Evolutionary conservation across 2,113 vertebrate species (phyloP), one percentile per base, ranked within the genome.

Genomic region (Colius striatus): DNA sequence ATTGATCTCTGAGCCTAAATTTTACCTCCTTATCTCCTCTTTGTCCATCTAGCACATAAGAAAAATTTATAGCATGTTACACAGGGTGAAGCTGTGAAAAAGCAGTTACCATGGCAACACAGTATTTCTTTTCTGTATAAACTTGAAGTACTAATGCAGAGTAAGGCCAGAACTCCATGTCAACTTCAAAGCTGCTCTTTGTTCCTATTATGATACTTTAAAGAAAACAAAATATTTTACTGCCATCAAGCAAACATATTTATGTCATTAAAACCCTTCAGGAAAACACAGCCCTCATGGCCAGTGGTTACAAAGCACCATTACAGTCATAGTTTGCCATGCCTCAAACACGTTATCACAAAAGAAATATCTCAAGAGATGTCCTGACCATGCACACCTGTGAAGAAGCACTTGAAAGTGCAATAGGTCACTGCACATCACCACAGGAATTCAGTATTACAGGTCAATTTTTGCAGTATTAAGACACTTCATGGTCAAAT

Each of bases 101-200:
- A 92, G 61, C 62, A 87, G 97, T 98, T 97, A 57, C 94, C 76
- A 89, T 85, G 89, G 92, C 91, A 98, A 98, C 95, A 25, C 45
- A 88, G 70, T 77, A 79, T 70, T 97, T 91, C 50, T 96, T 93
- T 91, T 92, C 61, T 84, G n/a, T 91, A 89, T 89, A 96, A 96
- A 96, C 90, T 83, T 67, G 48, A 77, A 30, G 57, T 45, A 80
- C 63, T 13, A 5, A 96, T 70, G 53, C 70, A 36, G 79, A 91
- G 71, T 55, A 89, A 84, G 86, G 45, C 68, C 34, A 76, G 29
- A 94, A 90, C 50, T 84, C 67, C 34, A 81, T 7, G 10, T 15
- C 51, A 68, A 84, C 90, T 97, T 97, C 92, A 84, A 91, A 96
- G 87, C n/a, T 66, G 15, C 11, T 84, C 55, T 88, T 55, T 66